Base-by-base conservation (phyloP, 2,113 vertebrate species). In the Neofelis nebulosa region DNA sequence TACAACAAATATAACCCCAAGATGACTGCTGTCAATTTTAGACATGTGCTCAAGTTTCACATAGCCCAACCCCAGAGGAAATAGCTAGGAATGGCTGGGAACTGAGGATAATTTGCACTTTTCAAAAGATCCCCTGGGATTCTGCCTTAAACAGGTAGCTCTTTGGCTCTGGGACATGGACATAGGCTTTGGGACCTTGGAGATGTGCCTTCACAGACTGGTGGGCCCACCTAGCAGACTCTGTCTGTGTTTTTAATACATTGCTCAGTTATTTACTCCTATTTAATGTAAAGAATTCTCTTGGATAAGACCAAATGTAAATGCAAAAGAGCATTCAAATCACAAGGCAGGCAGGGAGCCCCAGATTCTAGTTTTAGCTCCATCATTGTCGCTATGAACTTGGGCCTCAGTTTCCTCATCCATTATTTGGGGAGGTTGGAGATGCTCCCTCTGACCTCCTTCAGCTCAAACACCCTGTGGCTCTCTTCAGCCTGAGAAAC, bases 361-460 rank as follows among this genome's bases (percentile, higher is more conserved):
- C 52, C 29, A 65, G 41, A 7, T 55, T 93, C 69, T 69, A 33
- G 7, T 36, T 52, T 36, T 65, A 96, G 55, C n/a, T 89, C 48
- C 25, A 27, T 50, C 73, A 12, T 33, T 5, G 4, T 88, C 52
- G 66, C 1, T 21, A 29, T 82, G 85, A 38, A 82, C 15, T 2
- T 71, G 78, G 76, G 55, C 82, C 95, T 96, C 79, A 27, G 91
- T 89, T 94, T 95, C 78, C 86, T 92, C 74, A 73, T 84, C 63
- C 57, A 16, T 89, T 61, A 76, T 68, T 10, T 38, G 50, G 33
- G 78, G 83, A 63, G 11, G 13, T 14, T 57, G 66, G 76, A 82
- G 61, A 45, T 91, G 50, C 29, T 79, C 65, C 25, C 33, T 80
- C 25, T 80, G 82, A 74, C 45, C 36, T 95, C 73, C 50, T 94